These are phyloP conservation scores for Hydrolagus colliei DNA, from an alignment of 2,797 vertebrate genomes.

Conservation along the genomic window DNA sequence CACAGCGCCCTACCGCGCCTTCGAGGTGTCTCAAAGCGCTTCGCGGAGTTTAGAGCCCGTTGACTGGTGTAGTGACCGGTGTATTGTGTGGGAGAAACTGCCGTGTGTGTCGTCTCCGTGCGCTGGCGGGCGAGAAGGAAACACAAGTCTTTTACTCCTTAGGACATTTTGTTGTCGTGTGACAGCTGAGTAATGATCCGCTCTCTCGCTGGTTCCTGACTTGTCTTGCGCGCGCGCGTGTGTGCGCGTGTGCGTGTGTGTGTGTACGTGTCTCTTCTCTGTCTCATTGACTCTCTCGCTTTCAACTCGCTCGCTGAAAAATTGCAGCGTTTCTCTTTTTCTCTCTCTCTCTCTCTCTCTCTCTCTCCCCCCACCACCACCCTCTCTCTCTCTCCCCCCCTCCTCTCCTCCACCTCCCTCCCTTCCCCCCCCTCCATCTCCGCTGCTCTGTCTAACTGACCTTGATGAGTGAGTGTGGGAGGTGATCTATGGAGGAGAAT, in stretches of 20 bases:
- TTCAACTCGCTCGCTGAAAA: no score
- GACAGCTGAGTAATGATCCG: no score
- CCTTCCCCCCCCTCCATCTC: constrained; percentile 51
- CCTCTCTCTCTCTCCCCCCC: not conserved
- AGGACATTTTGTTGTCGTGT: no score
- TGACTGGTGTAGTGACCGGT: no score
- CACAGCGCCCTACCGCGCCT: no score
- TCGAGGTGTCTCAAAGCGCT: no score
- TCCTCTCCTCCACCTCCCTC: constrained; percentile 54
- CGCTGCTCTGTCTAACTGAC: constrained; percentile 75
- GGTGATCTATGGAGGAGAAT: constrained; percentile 62
- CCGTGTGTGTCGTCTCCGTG: not conserved
- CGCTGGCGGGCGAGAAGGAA: not conserved
- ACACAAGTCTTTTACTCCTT: not conserved
- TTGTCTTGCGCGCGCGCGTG: not conserved
- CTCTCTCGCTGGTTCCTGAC: no score
- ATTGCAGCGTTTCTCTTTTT: constrained; percentile 24
- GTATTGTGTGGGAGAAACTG: not conserved
- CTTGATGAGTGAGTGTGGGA: constrained; percentile 86
- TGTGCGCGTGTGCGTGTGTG: not conserved
- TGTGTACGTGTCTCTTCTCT: not conserved
- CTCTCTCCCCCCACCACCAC: not conserved
- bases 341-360: no score
- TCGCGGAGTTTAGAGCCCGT: no score
- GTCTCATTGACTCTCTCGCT: not conserved